phyloP scores from a whole-genome alignment of 2,888 invertebrate species.

The Ormyrus thymus region DNA sequence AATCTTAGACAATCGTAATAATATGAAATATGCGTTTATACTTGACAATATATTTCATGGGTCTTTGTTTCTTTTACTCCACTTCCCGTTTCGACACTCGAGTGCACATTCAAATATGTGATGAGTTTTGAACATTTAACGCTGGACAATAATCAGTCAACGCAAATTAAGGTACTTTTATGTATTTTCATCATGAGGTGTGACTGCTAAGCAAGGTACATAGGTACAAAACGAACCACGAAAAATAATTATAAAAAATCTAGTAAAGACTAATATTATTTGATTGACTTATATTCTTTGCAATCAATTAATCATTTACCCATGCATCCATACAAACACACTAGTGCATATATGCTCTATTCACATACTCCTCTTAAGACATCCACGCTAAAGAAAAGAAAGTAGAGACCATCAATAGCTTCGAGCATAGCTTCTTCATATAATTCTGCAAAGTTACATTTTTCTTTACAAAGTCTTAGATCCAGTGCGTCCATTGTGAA shows the following conservation, averaged over 20 bases:
- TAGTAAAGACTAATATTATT: slow-evolving; percentile 51
- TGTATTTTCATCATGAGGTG: slow-evolving; percentile 37
- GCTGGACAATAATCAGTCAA: slow-evolving; percentile 49
- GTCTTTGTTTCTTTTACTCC: slow-evolving; percentile 52
- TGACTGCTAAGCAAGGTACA: slow-evolving; percentile 55
- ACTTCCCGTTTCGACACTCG: slow-evolving; percentile 51
- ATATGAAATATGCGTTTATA: slow-evolving; percentile 68
- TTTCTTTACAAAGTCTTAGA: slow-evolving; percentile 55
- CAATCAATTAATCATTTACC: slow-evolving; percentile 40
- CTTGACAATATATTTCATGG: slow-evolving; percentile 64
- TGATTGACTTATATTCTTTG: slow-evolving; percentile 47
- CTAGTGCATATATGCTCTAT: slow-evolving; percentile 4
- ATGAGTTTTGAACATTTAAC: slow-evolving; percentile 50
- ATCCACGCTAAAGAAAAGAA: slow-evolving; percentile 41
- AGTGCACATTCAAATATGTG: slow-evolving; percentile 35
- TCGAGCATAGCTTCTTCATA: slow-evolving; percentile 44
- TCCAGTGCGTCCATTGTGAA: slow-evolving; percentile 45
- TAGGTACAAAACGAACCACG: slow-evolving; percentile 55
- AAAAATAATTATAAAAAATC: slow-evolving; percentile 56
- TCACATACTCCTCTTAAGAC: slow-evolving; percentile 16
- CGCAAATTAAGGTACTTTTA: slow-evolving; percentile 51
- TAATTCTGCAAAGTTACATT: slow-evolving; percentile 47
- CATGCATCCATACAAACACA: slow-evolving; percentile 26
- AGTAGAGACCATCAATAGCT: slow-evolving; percentile 48
- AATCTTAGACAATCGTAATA: slow-evolving; percentile 68